Percentiles rank a stretch among this genome's conserved stretches.
Conservation (phyloP, 2,888 invertebrate species). For the Eupithecia subumbrata region DNA sequence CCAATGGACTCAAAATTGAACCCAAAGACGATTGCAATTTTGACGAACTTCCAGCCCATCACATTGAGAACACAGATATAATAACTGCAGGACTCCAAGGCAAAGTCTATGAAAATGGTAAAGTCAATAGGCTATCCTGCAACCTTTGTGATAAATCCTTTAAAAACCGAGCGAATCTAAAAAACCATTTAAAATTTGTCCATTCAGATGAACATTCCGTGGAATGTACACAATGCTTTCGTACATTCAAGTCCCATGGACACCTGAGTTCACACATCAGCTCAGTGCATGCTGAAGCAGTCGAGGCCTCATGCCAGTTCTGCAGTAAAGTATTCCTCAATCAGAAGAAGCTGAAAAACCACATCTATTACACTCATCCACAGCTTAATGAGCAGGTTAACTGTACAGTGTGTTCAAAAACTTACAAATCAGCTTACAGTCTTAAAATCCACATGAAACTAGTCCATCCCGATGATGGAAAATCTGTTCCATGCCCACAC, state of each 20-base stretch:
- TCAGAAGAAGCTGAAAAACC: conserved; percentile 54
- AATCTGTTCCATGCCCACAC: conserved; percentile 46
- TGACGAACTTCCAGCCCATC: background rate
- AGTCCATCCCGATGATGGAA: conserved; percentile 50
- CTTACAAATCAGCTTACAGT: conserved; percentile 52
- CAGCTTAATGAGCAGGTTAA: conserved; percentile 47
- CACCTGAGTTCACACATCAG: conserved; percentile 52
- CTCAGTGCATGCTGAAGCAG: conserved; percentile 48
- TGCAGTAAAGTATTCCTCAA: conserved; percentile 54
- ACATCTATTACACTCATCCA: conserved; percentile 56
- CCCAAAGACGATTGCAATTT: background rate
- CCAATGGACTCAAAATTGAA: background rate
- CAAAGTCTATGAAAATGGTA: conserved; percentile 54
- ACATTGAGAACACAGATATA: background rate
- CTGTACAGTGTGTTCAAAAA: conserved; percentile 52
- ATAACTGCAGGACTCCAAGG: conserved; percentile 25
- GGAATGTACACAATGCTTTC: conserved; percentile 51
- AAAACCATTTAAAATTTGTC: conserved; percentile 50
- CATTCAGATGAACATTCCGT: conserved; percentile 49
- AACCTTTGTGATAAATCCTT: conserved; percentile 48
- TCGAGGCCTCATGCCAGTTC: conserved; percentile 46
- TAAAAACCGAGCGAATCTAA: conserved; percentile 50
- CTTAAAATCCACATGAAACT: conserved; percentile 54
- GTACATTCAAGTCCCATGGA: conserved; percentile 51
- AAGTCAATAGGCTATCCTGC: conserved; percentile 50